Evolutionary conservation across 2,888 invertebrate species (phyloP).

Genomic region (Fabriciana adippe): DNA sequence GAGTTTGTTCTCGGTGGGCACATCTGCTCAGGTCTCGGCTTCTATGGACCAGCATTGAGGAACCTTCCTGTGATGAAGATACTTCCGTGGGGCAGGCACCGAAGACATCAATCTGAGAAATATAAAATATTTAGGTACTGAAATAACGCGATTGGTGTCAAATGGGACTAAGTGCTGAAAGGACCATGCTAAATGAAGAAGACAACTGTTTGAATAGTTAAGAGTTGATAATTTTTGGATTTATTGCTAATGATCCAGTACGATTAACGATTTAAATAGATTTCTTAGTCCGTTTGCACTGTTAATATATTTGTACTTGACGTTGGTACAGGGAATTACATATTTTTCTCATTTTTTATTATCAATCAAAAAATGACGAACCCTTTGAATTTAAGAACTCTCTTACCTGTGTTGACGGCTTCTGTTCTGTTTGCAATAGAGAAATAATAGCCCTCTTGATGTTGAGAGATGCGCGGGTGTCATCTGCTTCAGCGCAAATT

Average conservation of each 20-base stretch:
- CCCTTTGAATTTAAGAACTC: not conserved
- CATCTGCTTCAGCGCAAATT: conserved; percentile 88
- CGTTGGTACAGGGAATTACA: not conserved
- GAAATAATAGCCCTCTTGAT: conserved; percentile 95
- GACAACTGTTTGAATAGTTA: no score
- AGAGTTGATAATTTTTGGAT: no score
- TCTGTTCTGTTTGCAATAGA: conserved; percentile 86
- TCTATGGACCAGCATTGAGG: conserved; percentile 84
- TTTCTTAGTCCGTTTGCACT: no score
- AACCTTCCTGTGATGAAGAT: conserved; percentile 77
- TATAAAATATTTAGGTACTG: no score
- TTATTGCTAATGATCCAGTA: no score
- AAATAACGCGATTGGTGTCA: no score
- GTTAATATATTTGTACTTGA: not conserved
- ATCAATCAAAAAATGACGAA: no score
- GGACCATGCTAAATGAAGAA: no score
- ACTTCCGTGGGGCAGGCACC: conserved; percentile 92
- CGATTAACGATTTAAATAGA: no score
- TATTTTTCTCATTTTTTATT: not conserved
- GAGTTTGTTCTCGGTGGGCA: conserved; percentile 86
- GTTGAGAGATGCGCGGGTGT: conserved; percentile 91
- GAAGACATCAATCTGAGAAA: conserved; percentile 86
- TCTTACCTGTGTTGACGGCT: conserved; percentile 67
- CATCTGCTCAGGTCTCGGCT: conserved; percentile 87
- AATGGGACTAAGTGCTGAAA: no score